These are phyloP conservation scores for Cranoglanis bouderius DNA, from an alignment of 2,113 vertebrate genomes.

Conservation along the genomic window DNA sequence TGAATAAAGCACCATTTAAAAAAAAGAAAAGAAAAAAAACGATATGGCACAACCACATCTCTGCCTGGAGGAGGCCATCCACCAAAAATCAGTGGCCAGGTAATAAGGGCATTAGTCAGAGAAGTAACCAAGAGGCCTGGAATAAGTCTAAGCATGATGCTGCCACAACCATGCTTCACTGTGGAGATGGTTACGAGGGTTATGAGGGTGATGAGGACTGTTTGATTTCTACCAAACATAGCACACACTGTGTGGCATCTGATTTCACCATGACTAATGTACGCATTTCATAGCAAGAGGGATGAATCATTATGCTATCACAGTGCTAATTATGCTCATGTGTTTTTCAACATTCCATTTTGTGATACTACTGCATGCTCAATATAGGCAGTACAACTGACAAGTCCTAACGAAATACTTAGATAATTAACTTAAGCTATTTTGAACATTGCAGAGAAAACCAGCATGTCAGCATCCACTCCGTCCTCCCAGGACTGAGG, in stretches of 20 bases:
- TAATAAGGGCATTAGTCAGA: no score
- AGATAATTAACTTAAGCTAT: not conserved
- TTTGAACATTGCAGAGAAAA: conserved; percentile 55
- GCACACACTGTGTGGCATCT: no score
- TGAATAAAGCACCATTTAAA: no score
- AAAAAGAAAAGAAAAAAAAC: no score
- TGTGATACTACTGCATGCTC: not conserved
- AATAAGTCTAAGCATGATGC: not conserved
- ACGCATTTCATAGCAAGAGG: no score
- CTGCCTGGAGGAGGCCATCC: no score
- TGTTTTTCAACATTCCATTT: not conserved
- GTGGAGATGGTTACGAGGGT: not conserved
- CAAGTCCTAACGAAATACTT: not conserved
- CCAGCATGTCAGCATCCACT: conserved; percentile 32
- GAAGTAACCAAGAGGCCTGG: not conserved
- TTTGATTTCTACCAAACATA: not conserved
- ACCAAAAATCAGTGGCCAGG: no score
- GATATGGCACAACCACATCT: not conserved
- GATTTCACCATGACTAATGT: no score
- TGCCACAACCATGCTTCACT: not conserved
- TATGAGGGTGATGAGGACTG: not conserved
- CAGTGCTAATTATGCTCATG: not conserved
- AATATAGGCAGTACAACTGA: not conserved
- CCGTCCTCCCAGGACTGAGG: conserved; percentile 51
- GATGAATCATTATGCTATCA: no score